Evolutionary conservation across 2,113 vertebrate species (phyloP).

Genomic region (Chloropsis hardwickii): DNA sequence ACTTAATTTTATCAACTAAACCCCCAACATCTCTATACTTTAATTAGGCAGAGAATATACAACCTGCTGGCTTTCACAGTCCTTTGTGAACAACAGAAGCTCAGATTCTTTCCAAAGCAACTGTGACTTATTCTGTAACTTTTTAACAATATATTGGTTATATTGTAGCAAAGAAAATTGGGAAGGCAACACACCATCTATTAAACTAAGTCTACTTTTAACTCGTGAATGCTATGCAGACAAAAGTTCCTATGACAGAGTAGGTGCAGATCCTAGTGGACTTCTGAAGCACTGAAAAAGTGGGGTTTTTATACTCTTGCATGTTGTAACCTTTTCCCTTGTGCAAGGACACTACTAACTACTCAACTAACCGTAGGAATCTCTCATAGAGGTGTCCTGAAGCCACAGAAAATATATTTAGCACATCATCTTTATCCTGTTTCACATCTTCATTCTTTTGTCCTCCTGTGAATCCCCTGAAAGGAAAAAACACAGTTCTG

Average conservation of each 20-base stretch:
- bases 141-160: not conserved
- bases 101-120: not conserved
- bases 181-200: not conserved
- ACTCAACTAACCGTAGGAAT: slow-evolving; percentile 87
- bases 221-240: not conserved
- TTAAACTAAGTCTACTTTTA: not conserved
- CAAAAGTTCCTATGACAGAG: not conserved
- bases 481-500: not conserved
- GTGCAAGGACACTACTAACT: not conserved
- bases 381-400: slow-evolving; percentile 96
- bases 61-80: not conserved
- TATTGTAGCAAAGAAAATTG: not conserved
- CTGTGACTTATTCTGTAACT: not conserved
- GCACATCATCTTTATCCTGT: slow-evolving; percentile 89
- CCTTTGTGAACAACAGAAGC: not conserved
- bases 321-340: not conserved
- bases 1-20: not conserved
- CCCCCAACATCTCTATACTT: not conserved
- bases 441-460: slow-evolving; percentile 86
- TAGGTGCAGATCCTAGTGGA: not conserved
- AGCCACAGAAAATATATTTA: slow-evolving; percentile 98
- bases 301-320: not conserved
- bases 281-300: not conserved
- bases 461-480: slow-evolving; percentile 89
- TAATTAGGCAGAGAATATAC: not conserved